Evolutionary conservation across 2,888 invertebrate species (phyloP).

Genomic region (Pedicia rivosa): DNA sequence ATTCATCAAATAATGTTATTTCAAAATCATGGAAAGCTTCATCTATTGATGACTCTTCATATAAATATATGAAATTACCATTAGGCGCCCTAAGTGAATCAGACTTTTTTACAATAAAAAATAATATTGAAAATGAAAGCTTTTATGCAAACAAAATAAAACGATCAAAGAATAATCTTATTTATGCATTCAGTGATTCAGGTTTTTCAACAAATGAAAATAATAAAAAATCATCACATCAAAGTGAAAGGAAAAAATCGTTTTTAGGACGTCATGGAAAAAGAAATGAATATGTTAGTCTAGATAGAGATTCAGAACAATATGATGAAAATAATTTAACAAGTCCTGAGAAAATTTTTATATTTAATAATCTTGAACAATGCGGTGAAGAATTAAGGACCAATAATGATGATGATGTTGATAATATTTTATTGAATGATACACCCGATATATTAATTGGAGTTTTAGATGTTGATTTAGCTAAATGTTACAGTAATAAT

Average conservation of each 20-base stretch:
- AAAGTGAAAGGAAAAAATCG: too few species aligned
- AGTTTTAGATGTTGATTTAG: background rate
- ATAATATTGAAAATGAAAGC: constrained; percentile 4
- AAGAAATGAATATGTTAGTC: constrained; percentile 3
- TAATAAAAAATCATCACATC: too few species aligned
- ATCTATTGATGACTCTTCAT: constrained; percentile 2
- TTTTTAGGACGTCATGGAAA: too few species aligned
- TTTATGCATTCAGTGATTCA: background rate
- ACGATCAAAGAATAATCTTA: constrained; percentile 1
- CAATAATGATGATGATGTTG: background rate
- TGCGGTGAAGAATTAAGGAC: background rate
- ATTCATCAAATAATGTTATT: background rate
- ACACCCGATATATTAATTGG: background rate
- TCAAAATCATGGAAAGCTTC: background rate
- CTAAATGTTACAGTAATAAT: too few species aligned
- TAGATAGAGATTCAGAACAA: background rate
- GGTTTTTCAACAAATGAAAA: too few species aligned
- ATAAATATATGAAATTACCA: constrained; percentile 14
- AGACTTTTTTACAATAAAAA: constrained; percentile 27
- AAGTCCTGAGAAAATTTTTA: background rate
- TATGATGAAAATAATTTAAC: background rate
- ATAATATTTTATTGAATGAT: background rate
- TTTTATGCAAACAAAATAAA: background rate
- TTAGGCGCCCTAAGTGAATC: constrained; percentile 27
- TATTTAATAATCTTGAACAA: background rate